Evolutionary conservation across 2,113 vertebrate species (phyloP).

Genomic region (Amphiprion ocellaris): DNA sequence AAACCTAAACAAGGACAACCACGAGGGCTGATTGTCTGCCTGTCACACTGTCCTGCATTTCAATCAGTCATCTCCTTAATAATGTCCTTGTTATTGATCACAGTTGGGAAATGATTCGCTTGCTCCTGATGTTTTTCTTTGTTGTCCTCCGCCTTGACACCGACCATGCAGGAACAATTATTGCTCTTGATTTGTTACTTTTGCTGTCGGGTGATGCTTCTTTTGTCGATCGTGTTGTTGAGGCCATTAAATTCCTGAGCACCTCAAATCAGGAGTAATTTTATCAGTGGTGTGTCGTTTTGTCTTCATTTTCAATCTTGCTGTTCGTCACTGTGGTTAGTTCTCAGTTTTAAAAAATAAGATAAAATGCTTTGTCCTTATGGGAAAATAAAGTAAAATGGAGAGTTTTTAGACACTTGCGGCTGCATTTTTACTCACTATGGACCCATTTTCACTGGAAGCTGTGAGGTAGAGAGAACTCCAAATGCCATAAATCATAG

Average conservation of each 20-base stretch:
- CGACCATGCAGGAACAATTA: slow-evolving; percentile 31
- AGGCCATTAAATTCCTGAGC: not conserved
- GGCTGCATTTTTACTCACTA: too few species aligned
- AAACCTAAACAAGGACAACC: slow-evolving; percentile 55
- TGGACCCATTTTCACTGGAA: too few species aligned
- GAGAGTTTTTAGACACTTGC: too few species aligned
- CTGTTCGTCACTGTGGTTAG: not conserved
- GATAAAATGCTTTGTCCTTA: not conserved
- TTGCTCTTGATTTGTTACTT: slow-evolving; percentile 37
- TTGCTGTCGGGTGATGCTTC: slow-evolving; percentile 7
- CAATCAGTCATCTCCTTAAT: slow-evolving; percentile 63
- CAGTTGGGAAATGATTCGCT: slow-evolving; percentile 36
- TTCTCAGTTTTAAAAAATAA: not conserved
- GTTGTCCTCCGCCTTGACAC: slow-evolving; percentile 18
- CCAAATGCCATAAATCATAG: too few species aligned
- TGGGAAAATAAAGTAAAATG: too few species aligned
- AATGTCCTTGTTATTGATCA: slow-evolving; percentile 56
- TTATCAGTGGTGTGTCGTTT: slow-evolving; percentile 6
- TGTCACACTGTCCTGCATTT: slow-evolving; percentile 58
- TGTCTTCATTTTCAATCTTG: not conserved
- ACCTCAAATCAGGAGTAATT: slow-evolving; percentile 5
- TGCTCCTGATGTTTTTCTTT: slow-evolving; percentile 39
- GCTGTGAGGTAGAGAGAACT: too few species aligned
- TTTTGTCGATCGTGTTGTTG: slow-evolving; percentile 1
- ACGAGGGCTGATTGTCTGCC: slow-evolving; percentile 60